Percentiles rank a stretch among this genome's conserved stretches.
These are phyloP conservation scores for Sthenelais limicola DNA, from an alignment of 2,888 invertebrate species.

Conservation along the genomic window DNA sequence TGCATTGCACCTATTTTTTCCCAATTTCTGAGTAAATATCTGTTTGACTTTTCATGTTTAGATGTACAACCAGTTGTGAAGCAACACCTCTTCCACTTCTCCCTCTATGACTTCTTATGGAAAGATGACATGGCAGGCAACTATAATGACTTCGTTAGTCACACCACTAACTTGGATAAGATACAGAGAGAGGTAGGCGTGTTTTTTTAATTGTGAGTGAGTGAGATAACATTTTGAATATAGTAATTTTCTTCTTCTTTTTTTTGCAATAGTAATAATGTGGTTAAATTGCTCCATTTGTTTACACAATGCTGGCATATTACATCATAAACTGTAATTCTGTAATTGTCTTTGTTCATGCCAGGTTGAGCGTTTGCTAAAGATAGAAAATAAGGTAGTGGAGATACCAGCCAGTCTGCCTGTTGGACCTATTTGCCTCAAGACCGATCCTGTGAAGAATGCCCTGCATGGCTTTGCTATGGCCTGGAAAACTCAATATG, in stretches of 20 bases:
- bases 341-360: too few species aligned
- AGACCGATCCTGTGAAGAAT: constrained; percentile 68
- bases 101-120: constrained; percentile 71
- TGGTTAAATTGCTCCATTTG: too few species aligned
- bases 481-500: constrained; percentile 72
- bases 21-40: too few species aligned
- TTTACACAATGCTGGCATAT: too few species aligned
- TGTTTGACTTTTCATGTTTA: too few species aligned
- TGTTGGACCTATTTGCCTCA: constrained; percentile 68
- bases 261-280: too few species aligned
- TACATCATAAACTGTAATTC: too few species aligned
- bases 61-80: constrained; percentile 63
- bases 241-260: too few species aligned
- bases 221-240: too few species aligned
- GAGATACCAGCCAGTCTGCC: constrained; percentile 55
- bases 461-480: constrained; percentile 71
- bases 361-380: constrained; percentile 63
- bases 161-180: constrained; percentile 60
- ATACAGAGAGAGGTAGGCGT: constrained; percentile 48
- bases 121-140: constrained; percentile 71
- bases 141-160: constrained; percentile 67
- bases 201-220: too few species aligned
- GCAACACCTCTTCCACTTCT: constrained; percentile 69
- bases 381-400: constrained; percentile 66
- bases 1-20: too few species aligned